A percentile compares a stretch with the other conserved stretches of the same genome.
phyloP scores from a whole-genome alignment of 2,888 invertebrate species.

The Gerris lacustris region DNA sequence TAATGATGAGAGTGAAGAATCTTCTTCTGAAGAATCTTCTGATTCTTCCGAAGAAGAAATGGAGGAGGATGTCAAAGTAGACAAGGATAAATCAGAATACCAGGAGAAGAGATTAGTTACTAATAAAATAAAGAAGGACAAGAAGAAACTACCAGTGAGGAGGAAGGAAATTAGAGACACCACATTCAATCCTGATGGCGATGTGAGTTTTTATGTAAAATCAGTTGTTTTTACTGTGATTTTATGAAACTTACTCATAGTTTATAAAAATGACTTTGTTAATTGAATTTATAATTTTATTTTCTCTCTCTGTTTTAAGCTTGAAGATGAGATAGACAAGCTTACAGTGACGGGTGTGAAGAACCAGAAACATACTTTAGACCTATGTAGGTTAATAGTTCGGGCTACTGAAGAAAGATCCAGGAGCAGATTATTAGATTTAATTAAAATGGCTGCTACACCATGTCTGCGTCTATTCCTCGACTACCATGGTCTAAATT shows the following conservation, averaged over 20 bases:
- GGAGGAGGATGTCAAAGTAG: constrained; percentile 31
- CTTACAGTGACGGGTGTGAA: constrained; percentile 66
- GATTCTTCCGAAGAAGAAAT: constrained; percentile 23
- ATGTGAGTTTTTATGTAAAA: background rate
- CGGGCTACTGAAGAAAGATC: constrained; percentile 72
- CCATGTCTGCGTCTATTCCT: constrained; percentile 77
- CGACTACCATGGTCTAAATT: constrained; percentile 80
- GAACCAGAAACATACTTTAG: constrained; percentile 79
- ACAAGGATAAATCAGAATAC: background rate
- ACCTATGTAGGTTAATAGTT: constrained; percentile 81
- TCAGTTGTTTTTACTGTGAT: no score
- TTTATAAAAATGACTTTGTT: no score
- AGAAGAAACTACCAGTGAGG: background rate
- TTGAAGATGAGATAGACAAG: constrained; percentile 79
- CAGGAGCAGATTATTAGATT: constrained; percentile 56
- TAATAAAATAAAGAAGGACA: background rate
- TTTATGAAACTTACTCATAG: no score
- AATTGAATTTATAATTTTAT: no score
- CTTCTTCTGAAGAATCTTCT: constrained; percentile 39
- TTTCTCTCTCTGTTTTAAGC: constrained; percentile 39
- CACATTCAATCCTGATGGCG: background rate
- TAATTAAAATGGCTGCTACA: constrained; percentile 66
- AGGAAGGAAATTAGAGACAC: constrained; percentile 7
- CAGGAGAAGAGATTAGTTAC: background rate
- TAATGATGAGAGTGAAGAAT: constrained; percentile 42